phyloP scores from a whole-genome alignment of 2,888 invertebrate genomes.

The Phyllotreta striolata region DNA sequence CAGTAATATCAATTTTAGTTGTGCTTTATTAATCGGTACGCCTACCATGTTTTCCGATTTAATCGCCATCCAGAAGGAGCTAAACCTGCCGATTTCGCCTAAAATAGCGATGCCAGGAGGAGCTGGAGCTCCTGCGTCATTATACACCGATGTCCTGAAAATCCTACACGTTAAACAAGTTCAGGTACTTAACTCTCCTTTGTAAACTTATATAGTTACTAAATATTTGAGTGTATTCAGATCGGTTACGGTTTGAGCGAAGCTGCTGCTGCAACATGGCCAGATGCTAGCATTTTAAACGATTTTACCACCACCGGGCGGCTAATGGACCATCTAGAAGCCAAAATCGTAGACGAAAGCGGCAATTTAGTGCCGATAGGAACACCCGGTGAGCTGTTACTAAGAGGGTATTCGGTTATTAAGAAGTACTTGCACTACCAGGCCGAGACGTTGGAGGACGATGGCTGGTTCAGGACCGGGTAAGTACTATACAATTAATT shows the following conservation, averaged over 20 bases:
- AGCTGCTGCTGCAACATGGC: conserved; percentile 65
- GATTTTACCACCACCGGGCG: conserved; percentile 63
- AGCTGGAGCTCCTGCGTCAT: conserved; percentile 71
- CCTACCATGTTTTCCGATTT: conserved; percentile 89
- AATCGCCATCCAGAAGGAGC: conserved; percentile 63
- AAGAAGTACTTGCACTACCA: conserved; percentile 82
- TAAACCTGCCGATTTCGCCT: conserved; percentile 62
- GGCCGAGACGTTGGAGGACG: conserved; percentile 71
- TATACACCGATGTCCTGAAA: conserved; percentile 64
- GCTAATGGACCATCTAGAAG: conserved; percentile 66
- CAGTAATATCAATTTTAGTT: conserved; percentile 61
- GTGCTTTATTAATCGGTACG: conserved; percentile 77
- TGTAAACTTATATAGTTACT: neutral
- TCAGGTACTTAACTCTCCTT: neutral
- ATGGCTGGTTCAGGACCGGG: conserved; percentile 85
- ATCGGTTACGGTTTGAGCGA: conserved; percentile 70
- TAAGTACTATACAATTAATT: conserved; percentile 53
- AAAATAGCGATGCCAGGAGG: conserved; percentile 75
- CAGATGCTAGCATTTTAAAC: conserved; percentile 59
- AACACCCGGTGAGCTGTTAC: conserved; percentile 76
- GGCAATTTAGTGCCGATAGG: conserved; percentile 75
- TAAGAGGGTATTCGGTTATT: conserved; percentile 82
- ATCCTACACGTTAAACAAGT: conserved; percentile 54
- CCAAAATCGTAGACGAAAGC: conserved; percentile 71
- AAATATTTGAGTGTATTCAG: conserved; percentile 54